Percentiles rank a stretch among this genome's conserved stretches.
Evolutionary conservation across 2,888 invertebrate species (phyloP).

Genomic region (Thysanoteuthis rhombus): DNA sequence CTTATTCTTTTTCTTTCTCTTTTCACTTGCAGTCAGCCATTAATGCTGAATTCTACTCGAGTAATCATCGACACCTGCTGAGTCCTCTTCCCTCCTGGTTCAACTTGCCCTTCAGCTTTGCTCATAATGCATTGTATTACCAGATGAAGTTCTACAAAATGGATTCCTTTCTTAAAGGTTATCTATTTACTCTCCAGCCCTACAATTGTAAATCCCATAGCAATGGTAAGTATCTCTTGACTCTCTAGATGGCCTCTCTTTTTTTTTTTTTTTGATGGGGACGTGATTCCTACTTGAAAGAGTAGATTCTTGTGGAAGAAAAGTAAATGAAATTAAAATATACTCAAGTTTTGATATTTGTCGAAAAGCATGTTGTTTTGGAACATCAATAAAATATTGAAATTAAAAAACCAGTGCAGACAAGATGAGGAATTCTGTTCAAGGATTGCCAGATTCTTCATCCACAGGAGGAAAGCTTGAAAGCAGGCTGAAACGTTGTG

Average conservation of each 20-base stretch:
- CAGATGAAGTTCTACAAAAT: constrained; percentile 1
- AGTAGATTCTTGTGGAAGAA: too few species aligned
- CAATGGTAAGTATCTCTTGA: neutral
- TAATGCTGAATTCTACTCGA: constrained; percentile 48
- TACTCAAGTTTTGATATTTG: too few species aligned
- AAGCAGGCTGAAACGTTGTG: too few species aligned
- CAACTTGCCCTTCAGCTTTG: constrained; percentile 53
- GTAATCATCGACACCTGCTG: constrained; percentile 49
- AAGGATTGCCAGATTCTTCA: too few species aligned
- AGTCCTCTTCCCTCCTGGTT: constrained; percentile 51
- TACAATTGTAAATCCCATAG: neutral
- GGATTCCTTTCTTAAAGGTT: neutral
- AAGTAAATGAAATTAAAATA: too few species aligned
- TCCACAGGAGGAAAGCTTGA: too few species aligned
- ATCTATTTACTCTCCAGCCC: neutral
- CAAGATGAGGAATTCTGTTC: too few species aligned
- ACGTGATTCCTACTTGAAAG: too few species aligned
- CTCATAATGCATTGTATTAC: constrained; percentile 33
- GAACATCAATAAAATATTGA: too few species aligned
- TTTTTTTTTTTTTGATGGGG: neutral
- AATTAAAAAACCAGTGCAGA: too few species aligned
- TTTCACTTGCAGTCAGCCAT: constrained; percentile 47
- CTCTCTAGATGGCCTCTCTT: too few species aligned
- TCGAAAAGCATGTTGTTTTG: too few species aligned
- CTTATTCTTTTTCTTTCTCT: neutral